Conservation (phyloP, 2,113 vertebrate species). For the Dicentrarchus labrax region DNA sequence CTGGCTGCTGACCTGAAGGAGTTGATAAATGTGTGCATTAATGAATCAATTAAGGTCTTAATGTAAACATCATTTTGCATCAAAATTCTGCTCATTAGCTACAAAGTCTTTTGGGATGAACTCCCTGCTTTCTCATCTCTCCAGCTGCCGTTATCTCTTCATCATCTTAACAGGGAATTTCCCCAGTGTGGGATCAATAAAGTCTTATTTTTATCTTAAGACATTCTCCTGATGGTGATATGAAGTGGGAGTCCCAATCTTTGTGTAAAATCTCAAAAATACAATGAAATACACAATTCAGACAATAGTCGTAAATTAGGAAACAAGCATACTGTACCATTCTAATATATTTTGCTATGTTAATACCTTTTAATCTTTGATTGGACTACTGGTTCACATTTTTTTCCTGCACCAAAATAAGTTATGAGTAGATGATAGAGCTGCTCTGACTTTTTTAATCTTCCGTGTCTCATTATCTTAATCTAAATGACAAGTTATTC, state of each 20-base stretch:
- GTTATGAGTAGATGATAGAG: background rate
- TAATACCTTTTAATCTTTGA: background rate
- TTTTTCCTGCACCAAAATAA: slow-evolving; percentile 12
- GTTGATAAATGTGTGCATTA: background rate
- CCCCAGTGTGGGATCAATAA: no score
- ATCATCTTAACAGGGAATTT: background rate
- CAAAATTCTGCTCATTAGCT: background rate
- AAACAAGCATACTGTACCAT: background rate
- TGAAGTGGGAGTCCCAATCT: background rate
- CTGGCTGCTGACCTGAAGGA: slow-evolving; percentile 20
- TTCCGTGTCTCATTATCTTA: slow-evolving; percentile 12
- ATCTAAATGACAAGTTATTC: slow-evolving; percentile 27
- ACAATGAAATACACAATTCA: background rate
- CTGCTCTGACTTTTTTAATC: background rate
- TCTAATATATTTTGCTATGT: background rate
- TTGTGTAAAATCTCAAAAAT: background rate
- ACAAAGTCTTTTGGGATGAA: slow-evolving; percentile 18
- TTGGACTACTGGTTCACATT: background rate
- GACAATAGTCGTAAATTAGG: background rate
- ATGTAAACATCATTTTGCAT: slow-evolving; percentile 33
- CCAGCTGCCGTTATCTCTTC: background rate
- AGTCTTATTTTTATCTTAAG: background rate
- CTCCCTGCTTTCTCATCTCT: slow-evolving; percentile 12
- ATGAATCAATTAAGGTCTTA: background rate
- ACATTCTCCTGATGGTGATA: background rate